Evolutionary conservation across 2,797 vertebrate species (phyloP).

Genomic region (Sebastes cheni): DNA sequence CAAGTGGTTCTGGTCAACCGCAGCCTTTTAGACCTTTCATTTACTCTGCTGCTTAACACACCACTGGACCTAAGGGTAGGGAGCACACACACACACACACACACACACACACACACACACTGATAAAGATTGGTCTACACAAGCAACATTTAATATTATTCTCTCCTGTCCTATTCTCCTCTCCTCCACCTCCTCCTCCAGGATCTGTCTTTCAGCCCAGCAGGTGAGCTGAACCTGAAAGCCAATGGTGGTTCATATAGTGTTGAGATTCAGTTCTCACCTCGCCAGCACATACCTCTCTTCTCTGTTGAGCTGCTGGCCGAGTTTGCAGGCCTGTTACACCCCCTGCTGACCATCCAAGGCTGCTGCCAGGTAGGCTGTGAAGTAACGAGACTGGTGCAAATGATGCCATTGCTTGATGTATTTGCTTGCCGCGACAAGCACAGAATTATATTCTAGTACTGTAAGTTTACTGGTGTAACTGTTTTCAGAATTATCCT

Average conservation of each 20-base stretch:
- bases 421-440: neutral
- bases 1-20: conserved; percentile 84
- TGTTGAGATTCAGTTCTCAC: conserved; percentile 84
- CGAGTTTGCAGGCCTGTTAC: conserved; percentile 77
- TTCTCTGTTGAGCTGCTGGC: conserved; percentile 86
- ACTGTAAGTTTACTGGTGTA: neutral
- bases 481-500: neutral
- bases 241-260: conserved; percentile 77
- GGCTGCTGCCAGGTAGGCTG: conserved; percentile 85
- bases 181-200: conserved; percentile 42
- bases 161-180: neutral
- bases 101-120: conserved; percentile 5
- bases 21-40: conserved; percentile 78
- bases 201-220: conserved; percentile 84
- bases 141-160: neutral
- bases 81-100: neutral
- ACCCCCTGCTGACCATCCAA: conserved; percentile 83
- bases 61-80: conserved; percentile 82
- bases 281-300: conserved; percentile 68
- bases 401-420: neutral
- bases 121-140: neutral
- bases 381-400: neutral
- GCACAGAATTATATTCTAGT: neutral
- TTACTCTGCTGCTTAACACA: conserved; percentile 75
- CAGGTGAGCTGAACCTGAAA: conserved; percentile 76